A percentile compares a stretch with the other conserved stretches of the same genome.
These are phyloP conservation scores for Edolisoma coerulescens DNA, from an alignment of 2,113 vertebrate genomes.

Conservation along the genomic window DNA sequence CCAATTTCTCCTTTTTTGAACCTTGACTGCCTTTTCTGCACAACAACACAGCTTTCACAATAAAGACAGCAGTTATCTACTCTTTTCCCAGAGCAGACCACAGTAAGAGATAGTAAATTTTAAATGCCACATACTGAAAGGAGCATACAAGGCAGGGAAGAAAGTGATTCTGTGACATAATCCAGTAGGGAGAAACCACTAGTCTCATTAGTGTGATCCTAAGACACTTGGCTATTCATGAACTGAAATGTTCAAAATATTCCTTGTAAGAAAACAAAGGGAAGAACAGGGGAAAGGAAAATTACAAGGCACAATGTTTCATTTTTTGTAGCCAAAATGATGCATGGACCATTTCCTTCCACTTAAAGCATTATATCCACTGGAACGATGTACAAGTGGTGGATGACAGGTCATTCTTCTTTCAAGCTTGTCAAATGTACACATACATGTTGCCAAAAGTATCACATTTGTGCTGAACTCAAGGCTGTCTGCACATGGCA, in stretches of 20 bases:
- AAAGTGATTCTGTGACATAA: not conserved
- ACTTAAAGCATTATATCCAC: not conserved
- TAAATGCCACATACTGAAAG: not conserved
- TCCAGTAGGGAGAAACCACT: not conserved
- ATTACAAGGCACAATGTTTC: not conserved
- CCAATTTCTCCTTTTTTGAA: not conserved
- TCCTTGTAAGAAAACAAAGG: not conserved
- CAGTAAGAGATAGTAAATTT: not conserved
- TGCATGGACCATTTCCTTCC: not conserved
- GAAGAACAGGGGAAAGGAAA: not conserved
- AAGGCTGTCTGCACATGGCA: fast-evolving
- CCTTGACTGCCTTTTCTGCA: not conserved
- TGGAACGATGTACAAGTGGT: not conserved
- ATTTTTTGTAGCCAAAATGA: not conserved
- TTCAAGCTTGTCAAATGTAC: not conserved
- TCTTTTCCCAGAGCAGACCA: not conserved
- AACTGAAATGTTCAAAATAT: constrained; percentile 36
- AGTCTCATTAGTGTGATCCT: not conserved
- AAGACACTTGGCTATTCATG: constrained; percentile 11
- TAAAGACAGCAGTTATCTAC: not conserved
- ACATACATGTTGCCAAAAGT: not conserved
- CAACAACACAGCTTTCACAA: not conserved
- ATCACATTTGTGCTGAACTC: not conserved
- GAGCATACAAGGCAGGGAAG: not conserved
- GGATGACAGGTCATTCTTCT: not conserved